Base-by-base conservation (phyloP, 2,113 vertebrate genomes). In the Pelecanoides urinatrix region DNA sequence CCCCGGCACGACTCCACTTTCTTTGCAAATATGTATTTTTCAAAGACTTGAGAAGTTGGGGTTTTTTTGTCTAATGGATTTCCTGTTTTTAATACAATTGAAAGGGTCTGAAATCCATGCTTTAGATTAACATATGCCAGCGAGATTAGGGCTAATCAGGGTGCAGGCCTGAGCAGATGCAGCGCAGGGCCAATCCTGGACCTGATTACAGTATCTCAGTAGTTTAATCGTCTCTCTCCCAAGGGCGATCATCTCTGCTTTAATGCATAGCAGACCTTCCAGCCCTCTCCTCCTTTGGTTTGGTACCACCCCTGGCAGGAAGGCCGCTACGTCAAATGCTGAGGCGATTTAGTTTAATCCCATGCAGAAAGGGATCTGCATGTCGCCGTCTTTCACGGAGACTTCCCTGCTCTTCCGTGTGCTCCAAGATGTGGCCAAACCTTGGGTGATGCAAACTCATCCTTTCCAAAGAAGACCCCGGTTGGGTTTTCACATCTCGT, bases 101-200 rank as follows among this genome's bases (percentile, higher is more conserved):
- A 90, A 97, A 96, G 97, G 97, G 96, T 95, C 97, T 94, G 83
- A 95, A 97, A 96, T 90, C 90, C 96, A 83, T 30, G 92, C 95
- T 93, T 85, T 94, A 91, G 96, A 96, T 95, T 96, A 97, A 76
- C 95, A 91, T 97, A 93, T 93, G 91, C 96, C 95, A 86, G 63
- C 95, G 95, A 97, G 98, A 98, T 98, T 98, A 98, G 98, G 98
- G 98, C 98, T 98, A 98, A 98, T 98, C 98, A 98, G 97, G 96
- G 78, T 1, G 53, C 92, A 87, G 96, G 91, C 74, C 95, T 94
- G 95, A 97, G 95, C 98, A 96, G 98, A 96, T 98, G 98, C 94
- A 89, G 83, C 45, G 1, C n/a, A 6, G 96, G 94, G 97, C 97
- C 97, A 97, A 81, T 96, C 98, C 96, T 49, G 75, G 97, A 59